Percentiles rank a stretch among this genome's conserved stretches.
phyloP scores from a whole-genome alignment of 1,140 invertebrate species.

The Dendrolimus kikuchii region DNA sequence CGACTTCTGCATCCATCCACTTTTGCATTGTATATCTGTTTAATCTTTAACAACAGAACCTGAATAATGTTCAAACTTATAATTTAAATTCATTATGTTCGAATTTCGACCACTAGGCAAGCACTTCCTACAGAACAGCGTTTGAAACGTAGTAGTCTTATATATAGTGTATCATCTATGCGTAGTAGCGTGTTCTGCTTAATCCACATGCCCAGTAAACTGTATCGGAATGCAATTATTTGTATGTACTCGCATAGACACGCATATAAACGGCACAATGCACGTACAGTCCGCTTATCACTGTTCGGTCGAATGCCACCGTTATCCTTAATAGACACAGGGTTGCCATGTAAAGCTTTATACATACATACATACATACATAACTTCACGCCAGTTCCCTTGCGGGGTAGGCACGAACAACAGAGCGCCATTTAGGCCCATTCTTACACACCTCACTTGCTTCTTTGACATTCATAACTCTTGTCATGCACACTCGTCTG shows the following conservation, averaged over 20 bases:
- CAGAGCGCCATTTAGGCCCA: too few species aligned
- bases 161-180: too few species aligned
- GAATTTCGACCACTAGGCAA: neutral
- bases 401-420: too few species aligned
- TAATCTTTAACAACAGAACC: too few species aligned
- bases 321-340: slow-evolving; percentile 23
- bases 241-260: slow-evolving; percentile 1
- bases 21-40: too few species aligned
- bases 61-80: too few species aligned
- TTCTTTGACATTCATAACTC: too few species aligned
- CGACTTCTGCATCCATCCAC: too few species aligned
- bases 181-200: neutral
- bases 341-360: slow-evolving; percentile 10
- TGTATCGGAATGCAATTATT: neutral
- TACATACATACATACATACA: too few species aligned
- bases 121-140: neutral
- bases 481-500: too few species aligned
- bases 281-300: slow-evolving; percentile 5
- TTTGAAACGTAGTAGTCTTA: neutral
- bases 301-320: slow-evolving; percentile 14
- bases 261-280: slow-evolving; percentile 5
- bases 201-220: neutral
- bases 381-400: too few species aligned
- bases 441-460: too few species aligned
- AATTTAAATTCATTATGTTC: neutral